These are phyloP conservation scores for Lacanobia oleracea DNA, from an alignment of 2,888 invertebrate genomes.

Conservation along the genomic window DNA sequence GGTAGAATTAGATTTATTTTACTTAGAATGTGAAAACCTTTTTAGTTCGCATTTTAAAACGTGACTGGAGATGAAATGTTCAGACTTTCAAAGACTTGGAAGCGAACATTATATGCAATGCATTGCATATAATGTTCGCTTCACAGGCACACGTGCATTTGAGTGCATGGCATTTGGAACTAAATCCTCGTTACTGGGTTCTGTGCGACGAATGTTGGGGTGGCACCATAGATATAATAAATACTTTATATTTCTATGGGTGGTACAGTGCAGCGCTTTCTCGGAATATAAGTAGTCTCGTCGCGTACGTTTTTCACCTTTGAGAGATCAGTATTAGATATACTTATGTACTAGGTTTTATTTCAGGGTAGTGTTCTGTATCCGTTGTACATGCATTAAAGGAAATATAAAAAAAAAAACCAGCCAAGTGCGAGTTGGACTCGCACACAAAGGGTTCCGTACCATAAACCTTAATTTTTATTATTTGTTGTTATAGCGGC, in stretches of 20 bases:
- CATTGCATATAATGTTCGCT: conserved; percentile 32
- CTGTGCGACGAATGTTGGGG: conserved; percentile 15
- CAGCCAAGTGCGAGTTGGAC: no score
- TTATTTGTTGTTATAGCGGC: no score
- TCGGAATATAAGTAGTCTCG: conserved; percentile 15
- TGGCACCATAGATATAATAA: no score
- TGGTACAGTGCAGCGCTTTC: conserved; percentile 25
- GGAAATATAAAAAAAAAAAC: no score
- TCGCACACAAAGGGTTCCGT: no score
- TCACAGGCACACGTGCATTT: conserved; percentile 35
- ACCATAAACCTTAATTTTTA: no score
- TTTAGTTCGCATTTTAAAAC: conserved; percentile 26
- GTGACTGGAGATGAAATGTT: conserved; percentile 10
- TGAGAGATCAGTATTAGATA: conserved; percentile 1
- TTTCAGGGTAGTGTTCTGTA: no score
- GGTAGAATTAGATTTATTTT: conserved; percentile 28
- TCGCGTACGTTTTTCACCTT: conserved; percentile 20
- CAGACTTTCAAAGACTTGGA: neutral
- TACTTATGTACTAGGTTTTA: neutral
- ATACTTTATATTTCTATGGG: no score
- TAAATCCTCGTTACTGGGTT: conserved; percentile 31
- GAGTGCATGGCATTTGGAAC: conserved; percentile 49
- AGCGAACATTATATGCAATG: no score
- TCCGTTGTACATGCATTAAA: no score
- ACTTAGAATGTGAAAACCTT: neutral